These are phyloP conservation scores for Gobius niger DNA, from an alignment of 2,113 vertebrate species.

Conservation along the genomic window DNA sequence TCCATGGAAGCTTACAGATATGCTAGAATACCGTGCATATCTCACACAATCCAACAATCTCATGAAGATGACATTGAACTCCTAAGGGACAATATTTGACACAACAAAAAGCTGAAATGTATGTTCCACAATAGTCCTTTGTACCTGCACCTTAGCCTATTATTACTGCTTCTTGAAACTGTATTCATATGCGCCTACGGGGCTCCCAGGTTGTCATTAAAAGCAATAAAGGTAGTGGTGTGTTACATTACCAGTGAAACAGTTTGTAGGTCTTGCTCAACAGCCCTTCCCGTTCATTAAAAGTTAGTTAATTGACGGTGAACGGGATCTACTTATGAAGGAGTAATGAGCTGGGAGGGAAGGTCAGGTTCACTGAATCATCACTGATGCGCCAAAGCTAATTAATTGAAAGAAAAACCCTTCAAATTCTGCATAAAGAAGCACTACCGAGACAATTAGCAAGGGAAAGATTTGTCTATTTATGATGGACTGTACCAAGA, in stretches of 20 bases:
- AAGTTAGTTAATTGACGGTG: slow-evolving; percentile 72
- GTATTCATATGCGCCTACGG: slow-evolving; percentile 36
- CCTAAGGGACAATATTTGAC: slow-evolving; percentile 3
- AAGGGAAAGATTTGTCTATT: not conserved
- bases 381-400: slow-evolving; percentile 49
- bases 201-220: slow-evolving; percentile 53
- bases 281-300: slow-evolving; percentile 72
- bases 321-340: slow-evolving; percentile 63
- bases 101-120: slow-evolving; percentile 4
- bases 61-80: not conserved
- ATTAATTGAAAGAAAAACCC: slow-evolving; percentile 50
- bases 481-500: not conserved
- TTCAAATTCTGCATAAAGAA: slow-evolving; percentile 18
- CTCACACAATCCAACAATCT: not conserved
- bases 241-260: slow-evolving; percentile 61
- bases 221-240: slow-evolving; percentile 65
- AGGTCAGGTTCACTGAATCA: slow-evolving; percentile 64
- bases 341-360: slow-evolving; percentile 68
- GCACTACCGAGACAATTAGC: slow-evolving; percentile 4
- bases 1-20: slow-evolving; percentile 27
- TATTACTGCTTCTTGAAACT: slow-evolving; percentile 39
- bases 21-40: not conserved
- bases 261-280: slow-evolving; percentile 75
- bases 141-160: slow-evolving; percentile 15
- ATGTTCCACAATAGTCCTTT: not conserved